Evolutionary conservation across 1,140 invertebrate genomes (phyloP), one percentile per base, ranked within the genome.

Genomic region (Orius insidiosus): DNA sequence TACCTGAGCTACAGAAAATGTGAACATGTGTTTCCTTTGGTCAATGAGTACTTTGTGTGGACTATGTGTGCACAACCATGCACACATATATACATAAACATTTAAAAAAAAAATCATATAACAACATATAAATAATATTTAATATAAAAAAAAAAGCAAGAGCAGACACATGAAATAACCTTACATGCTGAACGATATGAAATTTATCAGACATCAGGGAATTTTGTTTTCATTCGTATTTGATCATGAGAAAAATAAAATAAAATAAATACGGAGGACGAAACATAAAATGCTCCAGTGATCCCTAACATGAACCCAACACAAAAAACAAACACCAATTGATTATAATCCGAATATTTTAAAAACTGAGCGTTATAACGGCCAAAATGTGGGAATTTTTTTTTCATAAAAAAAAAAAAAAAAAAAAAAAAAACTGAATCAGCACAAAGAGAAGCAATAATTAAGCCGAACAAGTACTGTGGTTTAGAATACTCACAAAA

Each of bases 401-500:
- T n/a, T n/a, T n/a, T n/a, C n/a, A n/a, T n/a, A n/a, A n/a, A n/a
- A n/a, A 24, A 7, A 24, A 3, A 13, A 40, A 11, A 40, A 14
- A 13, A 4, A 40, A 6, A 40, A 6, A 13, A 18, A 40, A 40
- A 40, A 15, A 18, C 18, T 15, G 13, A 40, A 40, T 11, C 9
- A 40, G 38, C 34, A 46, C 31, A 34, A 30, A 33, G 15, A 37
- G 11, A 49, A 49, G 47, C 47, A 44, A 41, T 44, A 19, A 15
- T 42, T 18, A 49, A 49, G 47, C 39, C 47, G 41, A 49, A 40
- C 42, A 44, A 49, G 42, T 49, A 49, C 37, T 45, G 47, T 45
- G 42, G 24, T 13, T 44, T 36, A 38, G 35, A 41, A 49, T 49
- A 49, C 47, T 49, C 47, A 49, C 47, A 49, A 49, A 49, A 49